Base-by-base conservation (phyloP, 2,113 vertebrate genomes). In the Arizona elegans region DNA sequence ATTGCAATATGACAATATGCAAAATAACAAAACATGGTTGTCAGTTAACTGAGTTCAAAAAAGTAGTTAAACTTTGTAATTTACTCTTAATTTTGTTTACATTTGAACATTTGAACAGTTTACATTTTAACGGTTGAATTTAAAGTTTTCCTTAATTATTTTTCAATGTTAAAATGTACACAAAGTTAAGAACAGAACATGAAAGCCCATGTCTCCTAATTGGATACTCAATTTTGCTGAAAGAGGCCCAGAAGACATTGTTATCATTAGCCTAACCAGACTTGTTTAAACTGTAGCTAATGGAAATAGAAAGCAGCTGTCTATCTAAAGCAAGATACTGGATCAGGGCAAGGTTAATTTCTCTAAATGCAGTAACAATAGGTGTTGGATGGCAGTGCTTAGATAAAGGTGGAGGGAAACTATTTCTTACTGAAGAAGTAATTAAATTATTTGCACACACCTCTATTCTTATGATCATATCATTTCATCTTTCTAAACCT, bases 281-380 rank as follows among this genome's bases (percentile, higher is more conserved):
- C 26, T 75, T 65, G 81, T 89, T 54, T 88, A 17, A 92, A 92
- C 58, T 88, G 86, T 54, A 65, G 21, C 50, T 70, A 92, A 88
- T 55, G 33, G 86, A 50, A 92, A 88, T 70, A 88, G 91, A 88
- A 92, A 75, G 85, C 86, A 70, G n/a, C 58, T 54, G 50, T 65
- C 47, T 33, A 88, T 59, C 15, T 86, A 29, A 58, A 87, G 43
- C 29, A 3, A 52, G 8, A 43, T 50, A 54, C n/a, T 88, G 10
- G n/a, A 85, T 91, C 50, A 53, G 38, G 52, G 33, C 17, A 90
- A 87, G 15, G 9, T 33, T 62, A 29, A 54, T 26, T 92, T 70
- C 8, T 92, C 26, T 13, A 88, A 54, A 38, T 38, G n/a, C 15
- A 55, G 23, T 88, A 88, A 55, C 21, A 38, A 38, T 23, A 23